Evolutionary conservation across 92 coral and sea anemone species (phyloP).

Genomic region (Epizoanthus stellaris): DNA sequence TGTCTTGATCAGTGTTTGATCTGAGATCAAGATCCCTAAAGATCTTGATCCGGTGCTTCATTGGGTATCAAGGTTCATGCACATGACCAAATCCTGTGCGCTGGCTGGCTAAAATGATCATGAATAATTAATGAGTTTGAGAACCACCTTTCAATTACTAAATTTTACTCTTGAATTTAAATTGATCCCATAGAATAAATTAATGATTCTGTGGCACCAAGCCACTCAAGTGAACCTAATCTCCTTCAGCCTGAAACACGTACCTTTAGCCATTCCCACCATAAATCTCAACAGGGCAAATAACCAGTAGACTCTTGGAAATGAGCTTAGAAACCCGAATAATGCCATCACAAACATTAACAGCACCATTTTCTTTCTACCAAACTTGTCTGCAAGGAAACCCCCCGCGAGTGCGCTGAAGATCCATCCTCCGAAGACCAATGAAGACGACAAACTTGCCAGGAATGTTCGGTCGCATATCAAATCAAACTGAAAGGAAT

Average conservation of each 20-base stretch:
- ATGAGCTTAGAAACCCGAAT: slow-evolving; percentile 38
- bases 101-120: too few species aligned
- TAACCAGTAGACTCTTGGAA: slow-evolving; percentile 44
- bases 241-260: background rate
- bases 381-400: slow-evolving; percentile 36
- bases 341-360: slow-evolving; percentile 38
- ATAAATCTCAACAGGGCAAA: slow-evolving; percentile 30
- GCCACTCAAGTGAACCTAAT: background rate
- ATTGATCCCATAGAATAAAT: too few species aligned
- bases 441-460: slow-evolving; percentile 35
- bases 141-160: too few species aligned
- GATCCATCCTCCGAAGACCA: slow-evolving; percentile 35
- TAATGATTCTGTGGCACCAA: too few species aligned
- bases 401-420: slow-evolving; percentile 30
- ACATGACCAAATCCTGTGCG: too few species aligned
- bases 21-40: too few species aligned
- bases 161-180: too few species aligned
- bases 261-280: slow-evolving; percentile 31
- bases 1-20: too few species aligned
- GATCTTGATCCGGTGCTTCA: too few species aligned
- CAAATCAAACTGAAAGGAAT: slow-evolving; percentile 15
- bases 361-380: slow-evolving; percentile 32
- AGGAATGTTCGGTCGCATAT: slow-evolving; percentile 31
- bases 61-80: too few species aligned
- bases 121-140: background rate